A percentile compares a stretch with the other conserved stretches of the same genome.
Conservation (phyloP, 2,113 vertebrate species). For the Colius striatus region DNA sequence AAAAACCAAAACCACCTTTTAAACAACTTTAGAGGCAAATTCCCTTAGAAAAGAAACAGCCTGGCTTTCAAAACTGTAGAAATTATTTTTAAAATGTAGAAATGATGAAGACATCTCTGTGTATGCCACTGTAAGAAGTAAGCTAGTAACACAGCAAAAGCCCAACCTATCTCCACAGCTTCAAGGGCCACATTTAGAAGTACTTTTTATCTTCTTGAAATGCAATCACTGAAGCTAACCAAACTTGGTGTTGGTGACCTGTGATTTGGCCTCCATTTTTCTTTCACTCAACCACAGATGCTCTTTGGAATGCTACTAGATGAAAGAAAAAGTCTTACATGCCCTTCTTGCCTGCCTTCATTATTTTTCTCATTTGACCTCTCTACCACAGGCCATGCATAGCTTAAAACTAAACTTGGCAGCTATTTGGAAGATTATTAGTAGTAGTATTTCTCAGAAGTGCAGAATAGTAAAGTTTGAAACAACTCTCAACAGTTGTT, state of each 20-base stretch:
- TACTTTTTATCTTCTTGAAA: neutral
- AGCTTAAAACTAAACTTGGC: neutral
- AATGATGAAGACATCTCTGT: neutral
- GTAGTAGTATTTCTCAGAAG: neutral
- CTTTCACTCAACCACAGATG: neutral
- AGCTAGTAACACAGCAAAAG: neutral
- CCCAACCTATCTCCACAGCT: neutral
- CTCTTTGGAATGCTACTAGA: neutral
- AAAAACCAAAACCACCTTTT: neutral
- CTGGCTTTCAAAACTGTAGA: neutral
- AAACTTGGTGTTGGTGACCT: neutral
- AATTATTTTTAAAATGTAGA: neutral
- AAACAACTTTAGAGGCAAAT: neutral
- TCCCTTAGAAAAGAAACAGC: neutral
- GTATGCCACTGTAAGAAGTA: neutral
- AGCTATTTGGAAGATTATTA: neutral
- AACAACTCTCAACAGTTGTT: neutral
- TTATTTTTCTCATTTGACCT: neutral
- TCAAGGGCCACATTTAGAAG: neutral
- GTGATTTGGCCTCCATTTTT: neutral
- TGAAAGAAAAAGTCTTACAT: neutral
- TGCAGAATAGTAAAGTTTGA: neutral
- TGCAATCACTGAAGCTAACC: neutral
- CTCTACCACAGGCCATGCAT: neutral
- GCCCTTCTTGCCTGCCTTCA: neutral